These are phyloP conservation scores for Coranthus polyacanthus DNA, from an alignment of 2,797 vertebrate genomes.

Conservation along the genomic window DNA sequence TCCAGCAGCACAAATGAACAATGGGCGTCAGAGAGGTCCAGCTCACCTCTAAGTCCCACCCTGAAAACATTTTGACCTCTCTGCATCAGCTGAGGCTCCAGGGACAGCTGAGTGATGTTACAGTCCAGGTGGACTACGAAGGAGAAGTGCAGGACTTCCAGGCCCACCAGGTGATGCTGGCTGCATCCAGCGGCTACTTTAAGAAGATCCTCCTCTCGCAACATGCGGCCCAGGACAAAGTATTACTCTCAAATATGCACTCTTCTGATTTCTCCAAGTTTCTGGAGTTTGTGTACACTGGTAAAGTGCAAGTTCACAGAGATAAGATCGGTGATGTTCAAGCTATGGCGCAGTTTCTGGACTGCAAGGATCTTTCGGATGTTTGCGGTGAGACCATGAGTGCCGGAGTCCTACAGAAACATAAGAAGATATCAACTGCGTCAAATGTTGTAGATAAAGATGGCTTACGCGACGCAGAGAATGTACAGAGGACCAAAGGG, in stretches of 20 bases:
- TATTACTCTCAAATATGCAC: constrained; percentile 87
- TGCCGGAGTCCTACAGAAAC: constrained; percentile 31
- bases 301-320: constrained; percentile 88
- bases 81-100: constrained; percentile 90
- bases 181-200: constrained; percentile 95
- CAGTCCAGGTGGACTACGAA: constrained; percentile 90
- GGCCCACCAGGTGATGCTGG: constrained; percentile 93
- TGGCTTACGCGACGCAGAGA: background rate
- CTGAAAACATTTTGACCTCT: constrained; percentile 88
- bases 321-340: constrained; percentile 87
- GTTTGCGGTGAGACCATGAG: constrained; percentile 83
- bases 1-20: constrained; percentile 64
- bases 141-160: constrained; percentile 90
- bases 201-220: constrained; percentile 89
- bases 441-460: constrained; percentile 15
- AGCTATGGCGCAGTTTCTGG: constrained; percentile 88
- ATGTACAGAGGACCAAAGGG: constrained; percentile 1
- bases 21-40: constrained; percentile 89
- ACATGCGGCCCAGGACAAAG: constrained; percentile 77
- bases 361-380: constrained; percentile 90
- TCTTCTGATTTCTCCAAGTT: constrained; percentile 89
- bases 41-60: constrained; percentile 89
- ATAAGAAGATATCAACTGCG: background rate
- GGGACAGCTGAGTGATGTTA: constrained; percentile 92
- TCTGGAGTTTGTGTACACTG: constrained; percentile 94